Percentiles rank a stretch among this genome's conserved stretches.
Evolutionary conservation across 2,888 invertebrate species (phyloP).

Genomic region (Drosophila antonietae): DNA sequence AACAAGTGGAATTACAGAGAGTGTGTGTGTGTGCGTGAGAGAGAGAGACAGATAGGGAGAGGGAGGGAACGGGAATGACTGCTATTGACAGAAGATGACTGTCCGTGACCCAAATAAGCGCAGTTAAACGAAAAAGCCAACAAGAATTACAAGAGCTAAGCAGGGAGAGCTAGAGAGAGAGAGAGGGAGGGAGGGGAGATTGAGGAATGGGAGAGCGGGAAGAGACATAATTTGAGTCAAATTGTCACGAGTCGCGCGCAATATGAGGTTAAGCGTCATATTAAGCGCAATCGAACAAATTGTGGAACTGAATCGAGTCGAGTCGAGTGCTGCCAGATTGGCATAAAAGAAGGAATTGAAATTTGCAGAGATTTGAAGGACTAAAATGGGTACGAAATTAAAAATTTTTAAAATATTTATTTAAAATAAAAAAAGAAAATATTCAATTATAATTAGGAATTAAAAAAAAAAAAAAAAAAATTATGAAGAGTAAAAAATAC

Average conservation of each 20-base stretch:
- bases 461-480: too few relatives aligned
- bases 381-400: background rate
- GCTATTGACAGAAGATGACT: slow-evolving; percentile 60
- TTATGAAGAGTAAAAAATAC: too few relatives aligned
- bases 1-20: background rate
- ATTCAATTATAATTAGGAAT: too few relatives aligned
- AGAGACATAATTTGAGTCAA: slow-evolving; percentile 16
- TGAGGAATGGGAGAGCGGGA: background rate
- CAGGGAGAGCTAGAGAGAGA: slow-evolving; percentile 2
- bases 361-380: background rate
- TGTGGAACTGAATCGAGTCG: background rate
- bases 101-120: slow-evolving; percentile 75
- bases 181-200: background rate
- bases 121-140: slow-evolving; percentile 62
- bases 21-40: background rate
- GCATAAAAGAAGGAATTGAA: background rate
- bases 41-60: background rate
- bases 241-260: slow-evolving; percentile 14
- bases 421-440: too few relatives aligned
- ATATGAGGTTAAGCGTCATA: slow-evolving; percentile 20
- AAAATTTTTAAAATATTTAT: too few relatives aligned
- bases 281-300: slow-evolving; percentile 24
- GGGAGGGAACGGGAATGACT: background rate
- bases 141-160: slow-evolving; percentile 48
- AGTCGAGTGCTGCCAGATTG: slow-evolving; percentile 1